Percentiles rank a stretch among this genome's conserved stretches.
Conservation (phyloP, 2,888 invertebrate species). For the Scaptomyza parva region DNA sequence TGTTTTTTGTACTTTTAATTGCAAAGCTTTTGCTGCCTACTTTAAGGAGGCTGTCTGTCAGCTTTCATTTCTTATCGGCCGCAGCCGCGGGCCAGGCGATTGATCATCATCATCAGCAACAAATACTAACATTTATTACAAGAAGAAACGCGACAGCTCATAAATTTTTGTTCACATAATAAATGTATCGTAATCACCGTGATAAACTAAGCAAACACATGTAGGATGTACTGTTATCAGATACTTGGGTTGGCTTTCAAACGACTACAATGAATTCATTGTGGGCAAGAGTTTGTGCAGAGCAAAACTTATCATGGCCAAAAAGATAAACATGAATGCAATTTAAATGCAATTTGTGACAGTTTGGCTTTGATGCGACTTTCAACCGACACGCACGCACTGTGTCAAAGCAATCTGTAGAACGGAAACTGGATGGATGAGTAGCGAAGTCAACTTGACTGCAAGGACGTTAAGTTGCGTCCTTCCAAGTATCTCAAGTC, state of each 20-base stretch:
- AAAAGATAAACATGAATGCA: slow-evolving; percentile 54
- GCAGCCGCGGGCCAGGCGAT: slow-evolving; percentile 23
- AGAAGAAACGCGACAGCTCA: neutral
- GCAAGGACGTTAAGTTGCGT: slow-evolving; percentile 15
- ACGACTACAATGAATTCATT: slow-evolving; percentile 7
- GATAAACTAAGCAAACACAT: neutral
- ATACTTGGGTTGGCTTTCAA: neutral
- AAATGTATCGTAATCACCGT: slow-evolving; percentile 5
- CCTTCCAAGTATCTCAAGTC: slow-evolving; percentile 17
- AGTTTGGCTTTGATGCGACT: slow-evolving; percentile 59
- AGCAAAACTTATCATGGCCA: slow-evolving; percentile 1
- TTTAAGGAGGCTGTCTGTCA: slow-evolving; percentile 35
- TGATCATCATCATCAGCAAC: slow-evolving; percentile 32
- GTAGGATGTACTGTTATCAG: neutral
- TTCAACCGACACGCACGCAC: slow-evolving; percentile 62
- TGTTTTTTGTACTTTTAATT: neutral
- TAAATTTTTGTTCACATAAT: slow-evolving; percentile 12
- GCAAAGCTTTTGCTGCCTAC: slow-evolving; percentile 27
- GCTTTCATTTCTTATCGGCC: slow-evolving; percentile 28
- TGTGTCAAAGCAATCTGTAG: neutral
- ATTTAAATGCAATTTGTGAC: slow-evolving; percentile 74
- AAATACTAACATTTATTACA: slow-evolving; percentile 32
- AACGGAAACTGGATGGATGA: no score
- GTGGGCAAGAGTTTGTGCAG: neutral
- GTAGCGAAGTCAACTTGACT: neutral